These are phyloP conservation scores for Leucophenga varia DNA, from an alignment of 1,140 invertebrate species.

Conservation along the genomic window DNA sequence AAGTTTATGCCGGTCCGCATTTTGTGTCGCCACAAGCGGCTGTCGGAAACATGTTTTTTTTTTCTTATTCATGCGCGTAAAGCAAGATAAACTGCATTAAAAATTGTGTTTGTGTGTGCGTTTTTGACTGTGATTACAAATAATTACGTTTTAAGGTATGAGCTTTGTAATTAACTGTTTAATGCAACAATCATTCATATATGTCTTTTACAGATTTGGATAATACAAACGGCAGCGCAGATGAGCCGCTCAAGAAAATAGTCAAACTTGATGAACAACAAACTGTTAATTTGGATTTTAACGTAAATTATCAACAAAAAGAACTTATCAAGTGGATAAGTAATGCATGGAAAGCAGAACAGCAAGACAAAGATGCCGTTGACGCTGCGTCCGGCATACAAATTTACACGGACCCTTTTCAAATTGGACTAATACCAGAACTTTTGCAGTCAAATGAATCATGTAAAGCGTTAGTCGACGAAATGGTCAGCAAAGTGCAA, in stretches of 20 bases:
- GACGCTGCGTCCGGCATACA: slow-evolving; percentile 30
- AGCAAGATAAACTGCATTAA: too few species aligned
- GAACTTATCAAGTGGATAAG: slow-evolving; percentile 5
- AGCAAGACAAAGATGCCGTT: slow-evolving; percentile 9
- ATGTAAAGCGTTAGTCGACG: slow-evolving; percentile 31
- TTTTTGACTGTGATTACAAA: too few species aligned
- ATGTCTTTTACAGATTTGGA: slow-evolving; percentile 31
- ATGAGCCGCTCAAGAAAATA: slow-evolving; percentile 32
- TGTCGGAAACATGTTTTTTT: too few species aligned
- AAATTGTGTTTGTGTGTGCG: too few species aligned
- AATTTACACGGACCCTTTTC: slow-evolving; percentile 38
- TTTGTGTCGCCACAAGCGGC: too few species aligned
- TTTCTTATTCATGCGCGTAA: too few species aligned
- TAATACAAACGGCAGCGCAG: slow-evolving; percentile 4
- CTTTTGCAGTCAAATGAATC: slow-evolving; percentile 19
- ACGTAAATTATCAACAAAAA: slow-evolving; percentile 23
- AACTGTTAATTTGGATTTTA: slow-evolving; percentile 15
- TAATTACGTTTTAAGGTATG: slow-evolving; percentile 49
- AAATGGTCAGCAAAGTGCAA: slow-evolving; percentile 59
- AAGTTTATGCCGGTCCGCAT: too few species aligned
- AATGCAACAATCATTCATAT: slow-evolving; percentile 46
- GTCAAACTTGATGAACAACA: slow-evolving; percentile 18
- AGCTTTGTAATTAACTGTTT: slow-evolving; percentile 23
- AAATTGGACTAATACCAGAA: slow-evolving; percentile 41
- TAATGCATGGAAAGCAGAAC: slow-evolving; percentile 8